These are phyloP conservation scores for Pollenia amentaria DNA, from an alignment of 2,888 invertebrate species.

Conservation along the genomic window DNA sequence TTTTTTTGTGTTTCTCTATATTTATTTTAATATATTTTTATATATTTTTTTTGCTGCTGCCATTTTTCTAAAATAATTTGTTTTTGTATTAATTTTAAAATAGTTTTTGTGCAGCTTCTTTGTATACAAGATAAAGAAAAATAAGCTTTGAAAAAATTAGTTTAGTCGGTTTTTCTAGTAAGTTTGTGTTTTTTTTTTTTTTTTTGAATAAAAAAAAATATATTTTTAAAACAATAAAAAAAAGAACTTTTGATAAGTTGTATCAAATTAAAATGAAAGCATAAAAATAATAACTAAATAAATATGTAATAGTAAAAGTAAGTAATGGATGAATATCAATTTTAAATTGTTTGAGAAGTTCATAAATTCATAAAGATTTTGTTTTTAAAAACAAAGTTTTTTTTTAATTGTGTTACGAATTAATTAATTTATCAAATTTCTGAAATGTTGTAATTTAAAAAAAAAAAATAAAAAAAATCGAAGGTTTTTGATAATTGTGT, in stretches of 20 bases:
- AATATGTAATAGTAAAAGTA: not conserved
- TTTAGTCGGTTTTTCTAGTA: slow-evolving; percentile 46
- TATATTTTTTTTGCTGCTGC: slow-evolving; percentile 57
- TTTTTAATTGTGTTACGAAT: not conserved
- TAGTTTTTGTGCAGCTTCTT: slow-evolving; percentile 71
- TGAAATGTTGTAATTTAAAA: slow-evolving; percentile 7
- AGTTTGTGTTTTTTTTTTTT: slow-evolving; percentile 9
- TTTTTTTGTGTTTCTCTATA: slow-evolving; percentile 32
- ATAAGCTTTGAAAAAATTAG: slow-evolving; percentile 55
- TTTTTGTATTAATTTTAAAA: slow-evolving; percentile 70
- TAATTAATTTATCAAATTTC: slow-evolving; percentile 1
- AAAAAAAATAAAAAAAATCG: not conserved
- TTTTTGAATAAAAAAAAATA: not conserved
- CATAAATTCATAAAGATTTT: not conserved
- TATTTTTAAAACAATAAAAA: slow-evolving; percentile 1
- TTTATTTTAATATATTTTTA: slow-evolving; percentile 62
- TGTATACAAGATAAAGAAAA: slow-evolving; percentile 65
- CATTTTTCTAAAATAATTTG: slow-evolving; percentile 70
- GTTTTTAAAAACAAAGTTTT: not conserved
- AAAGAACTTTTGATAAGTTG: too few relatives aligned
- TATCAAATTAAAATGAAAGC: too few relatives aligned
- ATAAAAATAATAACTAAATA: not conserved
- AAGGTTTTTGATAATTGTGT: too few relatives aligned
- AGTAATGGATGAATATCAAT: not conserved
- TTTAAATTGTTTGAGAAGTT: not conserved